Evolutionary conservation across 2,797 vertebrate species (phyloP).

Genomic region (Aeoliscus strigatus): DNA sequence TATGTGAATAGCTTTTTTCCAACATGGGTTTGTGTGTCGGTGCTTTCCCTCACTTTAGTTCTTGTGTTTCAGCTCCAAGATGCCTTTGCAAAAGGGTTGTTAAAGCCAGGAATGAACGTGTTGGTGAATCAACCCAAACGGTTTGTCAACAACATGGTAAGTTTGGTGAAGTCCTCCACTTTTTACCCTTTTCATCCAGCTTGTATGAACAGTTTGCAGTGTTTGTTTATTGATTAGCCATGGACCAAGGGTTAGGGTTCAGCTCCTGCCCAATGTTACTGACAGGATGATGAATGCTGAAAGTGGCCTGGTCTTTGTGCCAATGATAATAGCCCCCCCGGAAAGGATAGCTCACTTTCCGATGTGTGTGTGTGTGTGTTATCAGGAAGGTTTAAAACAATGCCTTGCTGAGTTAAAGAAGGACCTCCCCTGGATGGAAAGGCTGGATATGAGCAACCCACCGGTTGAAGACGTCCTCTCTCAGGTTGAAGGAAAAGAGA

Average conservation of each 20-base stretch:
- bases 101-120: constrained; percentile 91
- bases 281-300: too few relatives aligned
- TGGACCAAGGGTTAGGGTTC: too few relatives aligned
- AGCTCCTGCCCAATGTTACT: too few relatives aligned
- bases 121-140: constrained; percentile 75
- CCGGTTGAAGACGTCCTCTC: constrained; percentile 62
- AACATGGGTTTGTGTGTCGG: too few relatives aligned
- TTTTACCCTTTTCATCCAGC: not conserved
- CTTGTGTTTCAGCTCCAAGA: constrained; percentile 95
- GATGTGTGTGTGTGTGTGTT: not conserved
- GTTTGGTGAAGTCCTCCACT: constrained; percentile 34
- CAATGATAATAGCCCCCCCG: too few relatives aligned
- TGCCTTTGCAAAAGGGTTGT: constrained; percentile 81
- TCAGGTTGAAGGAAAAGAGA: constrained; percentile 47
- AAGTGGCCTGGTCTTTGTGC: too few relatives aligned
- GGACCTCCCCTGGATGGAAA: constrained; percentile 86
- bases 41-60: too few relatives aligned
- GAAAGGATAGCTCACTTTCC: too few relatives aligned
- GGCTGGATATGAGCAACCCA: constrained; percentile 82
- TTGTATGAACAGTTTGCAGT: too few relatives aligned
- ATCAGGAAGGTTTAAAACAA: constrained; percentile 83
- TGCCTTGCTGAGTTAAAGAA: constrained; percentile 81
- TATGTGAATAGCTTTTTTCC: too few relatives aligned
- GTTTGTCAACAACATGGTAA: constrained; percentile 81
- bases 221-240: too few relatives aligned